Evolutionary conservation across 1,140 invertebrate species (phyloP).

Genomic region (Amyelois transitella): DNA sequence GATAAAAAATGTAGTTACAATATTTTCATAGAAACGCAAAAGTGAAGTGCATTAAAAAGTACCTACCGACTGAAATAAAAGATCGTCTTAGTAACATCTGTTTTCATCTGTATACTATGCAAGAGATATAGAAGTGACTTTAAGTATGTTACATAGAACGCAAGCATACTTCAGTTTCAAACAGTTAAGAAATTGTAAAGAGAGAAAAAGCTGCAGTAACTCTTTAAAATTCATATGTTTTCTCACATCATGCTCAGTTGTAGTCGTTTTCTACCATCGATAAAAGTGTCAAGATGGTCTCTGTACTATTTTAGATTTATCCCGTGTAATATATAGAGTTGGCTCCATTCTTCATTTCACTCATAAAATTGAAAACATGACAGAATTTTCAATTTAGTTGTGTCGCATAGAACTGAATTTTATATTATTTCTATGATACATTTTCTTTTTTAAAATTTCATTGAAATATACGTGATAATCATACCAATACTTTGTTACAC

Average conservation of each 20-base stretch:
- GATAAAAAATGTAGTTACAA: too few relatives aligned
- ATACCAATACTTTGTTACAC: too few relatives aligned
- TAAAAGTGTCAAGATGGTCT: background rate
- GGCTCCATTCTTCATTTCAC: background rate
- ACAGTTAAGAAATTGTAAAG: background rate
- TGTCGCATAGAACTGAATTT: background rate
- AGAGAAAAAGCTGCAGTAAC: background rate
- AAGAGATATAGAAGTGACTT: background rate
- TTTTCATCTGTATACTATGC: too few relatives aligned
- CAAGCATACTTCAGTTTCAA: constrained; percentile 21
- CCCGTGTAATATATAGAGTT: background rate
- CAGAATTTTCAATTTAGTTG: background rate
- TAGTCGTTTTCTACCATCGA: background rate
- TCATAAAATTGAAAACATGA: background rate
- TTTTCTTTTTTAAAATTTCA: too few relatives aligned
- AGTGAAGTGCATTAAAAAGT: too few relatives aligned
- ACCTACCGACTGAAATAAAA: too few relatives aligned
- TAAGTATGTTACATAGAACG: background rate
- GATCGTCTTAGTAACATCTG: too few relatives aligned
- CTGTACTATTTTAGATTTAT: background rate
- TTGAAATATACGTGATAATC: too few relatives aligned
- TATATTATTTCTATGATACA: too few relatives aligned
- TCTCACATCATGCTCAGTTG: background rate
- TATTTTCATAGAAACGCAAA: too few relatives aligned
- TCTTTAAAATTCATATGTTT: background rate